These are phyloP conservation scores for Drosophila hamatofila DNA, from an alignment of 2,888 invertebrate species.

Conservation along the genomic window DNA sequence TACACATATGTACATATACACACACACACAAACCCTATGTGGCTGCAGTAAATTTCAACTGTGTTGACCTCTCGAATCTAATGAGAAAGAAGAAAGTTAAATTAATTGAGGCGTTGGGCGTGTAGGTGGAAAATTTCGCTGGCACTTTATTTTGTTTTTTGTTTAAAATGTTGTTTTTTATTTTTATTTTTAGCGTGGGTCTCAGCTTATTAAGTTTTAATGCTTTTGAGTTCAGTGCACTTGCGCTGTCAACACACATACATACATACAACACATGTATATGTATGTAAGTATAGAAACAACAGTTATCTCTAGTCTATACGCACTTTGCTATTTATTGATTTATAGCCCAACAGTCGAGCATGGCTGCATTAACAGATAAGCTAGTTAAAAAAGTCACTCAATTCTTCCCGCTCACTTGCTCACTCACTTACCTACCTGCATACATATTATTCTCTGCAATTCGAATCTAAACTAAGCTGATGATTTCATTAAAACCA, in stretches of 20 bases:
- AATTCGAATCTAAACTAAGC: constrained; percentile 32
- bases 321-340: constrained; percentile 23
- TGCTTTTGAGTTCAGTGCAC: constrained; percentile 45
- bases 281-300: constrained; percentile 15
- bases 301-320: constrained; percentile 35
- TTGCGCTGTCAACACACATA: constrained; percentile 14
- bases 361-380: constrained; percentile 27
- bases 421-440: background rate
- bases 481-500: constrained; percentile 59
- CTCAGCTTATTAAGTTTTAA: constrained; percentile 42
- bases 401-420: constrained; percentile 7
- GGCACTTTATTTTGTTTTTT: constrained; percentile 26
- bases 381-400: constrained; percentile 19
- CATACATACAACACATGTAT: background rate
- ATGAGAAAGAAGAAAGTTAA: constrained; percentile 50
- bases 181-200: constrained; percentile 31
- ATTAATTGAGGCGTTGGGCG: constrained; percentile 28
- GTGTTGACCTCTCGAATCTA: constrained; percentile 39
- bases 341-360: constrained; percentile 34
- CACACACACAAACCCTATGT: background rate
- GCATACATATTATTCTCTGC: background rate
- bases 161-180: constrained; percentile 2
- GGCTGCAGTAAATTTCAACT: constrained; percentile 24
- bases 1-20: background rate
- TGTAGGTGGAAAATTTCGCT: constrained; percentile 59